These are phyloP conservation scores for Agrochola macilenta DNA, from an alignment of 2,888 invertebrate species.

Conservation along the genomic window DNA sequence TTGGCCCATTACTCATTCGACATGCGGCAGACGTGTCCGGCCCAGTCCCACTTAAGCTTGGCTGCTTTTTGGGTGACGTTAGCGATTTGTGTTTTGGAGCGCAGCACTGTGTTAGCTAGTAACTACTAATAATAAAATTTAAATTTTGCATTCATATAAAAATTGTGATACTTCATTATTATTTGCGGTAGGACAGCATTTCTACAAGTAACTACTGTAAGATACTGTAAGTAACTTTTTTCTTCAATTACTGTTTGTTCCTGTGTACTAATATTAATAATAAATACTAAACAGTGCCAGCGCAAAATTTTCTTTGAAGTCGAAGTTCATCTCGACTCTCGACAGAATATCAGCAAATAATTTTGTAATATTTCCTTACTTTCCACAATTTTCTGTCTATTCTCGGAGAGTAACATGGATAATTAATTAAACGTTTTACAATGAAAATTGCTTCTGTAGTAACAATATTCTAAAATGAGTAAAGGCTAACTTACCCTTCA, in stretches of 20 bases:
- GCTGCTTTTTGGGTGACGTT: too few relatives aligned
- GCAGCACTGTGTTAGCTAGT: too few relatives aligned
- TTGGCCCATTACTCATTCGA: too few relatives aligned
- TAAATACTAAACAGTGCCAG: not conserved
- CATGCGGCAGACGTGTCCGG: too few relatives aligned
- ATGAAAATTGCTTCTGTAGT: not conserved
- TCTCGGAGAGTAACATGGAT: constrained; percentile 1
- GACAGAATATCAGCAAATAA: constrained; percentile 12
- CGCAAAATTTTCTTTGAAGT: not conserved
- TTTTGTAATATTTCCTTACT: constrained; percentile 11
- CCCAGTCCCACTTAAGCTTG: too few relatives aligned
- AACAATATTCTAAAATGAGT: not conserved
- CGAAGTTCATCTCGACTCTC: not conserved
- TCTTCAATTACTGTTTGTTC: not conserved
- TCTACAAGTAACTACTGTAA: too few relatives aligned
- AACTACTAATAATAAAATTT: too few relatives aligned
- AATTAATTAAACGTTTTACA: constrained; percentile 20
- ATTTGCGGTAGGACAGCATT: too few relatives aligned
- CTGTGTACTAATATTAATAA: not conserved
- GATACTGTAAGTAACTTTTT: not conserved
- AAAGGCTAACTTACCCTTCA: not conserved
- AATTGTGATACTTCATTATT: too few relatives aligned
- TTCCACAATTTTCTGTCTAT: constrained; percentile 1
- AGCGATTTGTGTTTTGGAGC: too few relatives aligned
- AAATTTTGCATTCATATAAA: too few relatives aligned